Base-by-base conservation (phyloP, 2,113 vertebrate species). In the Aegotheles bennettii region DNA sequence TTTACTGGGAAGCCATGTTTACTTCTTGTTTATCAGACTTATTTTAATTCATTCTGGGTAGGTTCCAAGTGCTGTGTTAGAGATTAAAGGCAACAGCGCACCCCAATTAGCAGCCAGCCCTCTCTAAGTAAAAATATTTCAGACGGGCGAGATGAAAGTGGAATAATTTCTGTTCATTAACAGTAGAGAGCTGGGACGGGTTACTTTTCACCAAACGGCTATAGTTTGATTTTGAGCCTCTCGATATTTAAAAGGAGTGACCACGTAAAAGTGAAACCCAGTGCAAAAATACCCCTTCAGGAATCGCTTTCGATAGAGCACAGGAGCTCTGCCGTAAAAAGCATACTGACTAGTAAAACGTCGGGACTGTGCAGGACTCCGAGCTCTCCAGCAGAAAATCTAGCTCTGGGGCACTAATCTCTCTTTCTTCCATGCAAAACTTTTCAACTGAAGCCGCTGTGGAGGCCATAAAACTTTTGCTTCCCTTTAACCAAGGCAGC, bases 41-140 rank as follows among this genome's bases (percentile, higher is more conserved):
- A 93, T 90, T 98, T 98, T 97, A 97, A 98, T 97, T 97, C 88
- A 84, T 94, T 94, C 97, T 98, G 97, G 97, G 94, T 92, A 92
- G 76, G 92, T 97, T 98, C 97, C 97, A 98, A 97, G 94, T 13
- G 6, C 94, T 92, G 90, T 95, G 96, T 89, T 96, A 87, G 94
- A 98, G 97, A 97, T 98, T 98, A 98, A 98, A 98, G 96, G 97
- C 94, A 97, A 97, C 94, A 86, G 92, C 2, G 3, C 95, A 94
- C 97, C 89, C 96, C 97, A 98, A 98, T 98, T 98, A 98, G 94
- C 95, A 80, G 94, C 76, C 93, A 95, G 91, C 85, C 83, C 94
- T 97, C 96, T 97, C 95, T 96, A 92, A 97, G 94, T 82, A 97
- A 96, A 97, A 96, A 94, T 97, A 92, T 97, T 97, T 97, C 96